Conservation (phyloP, 2,888 invertebrate species). For the Trissonchulus sp. region DNA sequence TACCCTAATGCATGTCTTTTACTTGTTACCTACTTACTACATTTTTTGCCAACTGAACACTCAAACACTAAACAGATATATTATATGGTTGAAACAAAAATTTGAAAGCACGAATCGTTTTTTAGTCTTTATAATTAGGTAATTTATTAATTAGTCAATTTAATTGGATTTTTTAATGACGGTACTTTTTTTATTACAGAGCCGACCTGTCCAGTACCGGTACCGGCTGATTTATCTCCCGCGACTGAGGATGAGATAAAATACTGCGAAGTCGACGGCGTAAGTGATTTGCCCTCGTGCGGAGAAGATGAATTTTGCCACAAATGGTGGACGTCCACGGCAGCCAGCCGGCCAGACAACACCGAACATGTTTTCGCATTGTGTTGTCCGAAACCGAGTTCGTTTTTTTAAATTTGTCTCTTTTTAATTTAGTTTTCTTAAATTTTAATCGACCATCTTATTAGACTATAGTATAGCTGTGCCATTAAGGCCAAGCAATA, state of each 20-base stretch:
- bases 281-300: slow-evolving; percentile 27
- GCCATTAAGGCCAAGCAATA: not conserved
- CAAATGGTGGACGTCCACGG: slow-evolving; percentile 32
- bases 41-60: too few species aligned
- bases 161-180: too few species aligned
- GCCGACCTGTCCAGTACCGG: slow-evolving; percentile 33
- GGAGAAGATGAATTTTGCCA: slow-evolving; percentile 32
- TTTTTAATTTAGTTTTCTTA: too few species aligned
- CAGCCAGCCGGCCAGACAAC: slow-evolving; percentile 23
- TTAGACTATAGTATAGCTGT: slow-evolving; percentile 19
- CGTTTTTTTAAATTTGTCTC: too few species aligned
- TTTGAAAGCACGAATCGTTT: too few species aligned
- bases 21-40: too few species aligned
- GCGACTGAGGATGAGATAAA: not conserved
- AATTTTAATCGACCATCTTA: too few species aligned
- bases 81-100: too few species aligned
- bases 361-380: slow-evolving; percentile 31
- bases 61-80: too few species aligned
- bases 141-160: too few species aligned
- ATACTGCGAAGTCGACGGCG: slow-evolving; percentile 30
- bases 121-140: too few species aligned
- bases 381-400: slow-evolving; percentile 36
- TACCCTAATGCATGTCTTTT: too few species aligned
- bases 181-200: slow-evolving; percentile 19
- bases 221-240: not conserved